phyloP scores from a whole-genome alignment of 2,113 vertebrate genomes.

The Hipposideros armiger region DNA sequence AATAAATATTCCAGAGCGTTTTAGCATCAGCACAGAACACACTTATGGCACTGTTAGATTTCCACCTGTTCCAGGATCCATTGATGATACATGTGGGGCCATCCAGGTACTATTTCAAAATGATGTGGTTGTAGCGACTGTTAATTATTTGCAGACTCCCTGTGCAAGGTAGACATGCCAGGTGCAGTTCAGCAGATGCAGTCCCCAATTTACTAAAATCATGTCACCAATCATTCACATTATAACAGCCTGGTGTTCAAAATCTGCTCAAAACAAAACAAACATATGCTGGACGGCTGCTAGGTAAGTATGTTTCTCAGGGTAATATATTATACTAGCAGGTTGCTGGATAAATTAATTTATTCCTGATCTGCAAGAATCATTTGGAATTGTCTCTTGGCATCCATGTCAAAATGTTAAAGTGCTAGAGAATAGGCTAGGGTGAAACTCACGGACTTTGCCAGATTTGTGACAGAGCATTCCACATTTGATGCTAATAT shows the following conservation, averaged over 20 bases:
- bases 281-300: constrained; percentile 85
- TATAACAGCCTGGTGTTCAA: constrained; percentile 79
- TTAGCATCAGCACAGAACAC: constrained; percentile 57
- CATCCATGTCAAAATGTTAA: constrained; percentile 80
- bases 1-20: constrained; percentile 59
- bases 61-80: constrained; percentile 73
- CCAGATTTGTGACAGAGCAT: constrained; percentile 58
- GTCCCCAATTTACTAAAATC: constrained; percentile 73
- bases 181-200: constrained; percentile 83
- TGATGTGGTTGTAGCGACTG: constrained; percentile 55
- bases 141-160: constrained; percentile 81
- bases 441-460: constrained; percentile 65
- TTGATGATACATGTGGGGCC: constrained; percentile 62
- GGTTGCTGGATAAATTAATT: constrained; percentile 81
- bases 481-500: constrained; percentile 59
- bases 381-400: constrained; percentile 79
- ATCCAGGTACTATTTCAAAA: constrained; percentile 72
- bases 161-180: constrained; percentile 55
- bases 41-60: constrained; percentile 64
- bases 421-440: constrained; percentile 60
- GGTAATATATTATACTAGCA: constrained; percentile 81
- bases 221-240: constrained; percentile 84
- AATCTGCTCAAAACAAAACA: constrained; percentile 82
- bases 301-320: constrained; percentile 78
- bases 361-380: constrained; percentile 75